phyloP scores from a whole-genome alignment of 2,113 vertebrate genomes.

The Microtus ochrogaster region DNA sequence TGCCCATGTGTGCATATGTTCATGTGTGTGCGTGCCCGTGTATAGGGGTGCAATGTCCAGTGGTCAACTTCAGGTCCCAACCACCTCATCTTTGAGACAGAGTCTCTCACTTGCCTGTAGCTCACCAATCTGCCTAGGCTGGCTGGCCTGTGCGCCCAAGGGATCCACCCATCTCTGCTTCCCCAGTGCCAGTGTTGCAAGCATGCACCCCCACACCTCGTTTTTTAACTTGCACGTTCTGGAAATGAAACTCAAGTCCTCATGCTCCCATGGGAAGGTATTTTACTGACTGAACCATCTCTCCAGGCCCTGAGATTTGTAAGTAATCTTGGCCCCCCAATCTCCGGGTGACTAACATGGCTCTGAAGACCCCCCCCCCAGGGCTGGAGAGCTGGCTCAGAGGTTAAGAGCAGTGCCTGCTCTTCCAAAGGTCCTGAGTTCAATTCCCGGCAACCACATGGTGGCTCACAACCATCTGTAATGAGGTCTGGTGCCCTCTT shows the following conservation, averaged over 20 bases:
- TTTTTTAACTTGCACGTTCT: not conserved
- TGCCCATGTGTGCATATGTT: not conserved
- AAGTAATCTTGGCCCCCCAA: not conserved
- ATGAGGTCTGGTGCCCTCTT: too few relatives aligned
- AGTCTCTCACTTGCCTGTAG: not conserved
- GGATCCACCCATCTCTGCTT: not conserved
- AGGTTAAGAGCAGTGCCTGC: too few relatives aligned
- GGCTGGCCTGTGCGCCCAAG: not conserved
- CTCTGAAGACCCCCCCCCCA: not conserved
- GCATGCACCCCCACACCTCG: not conserved
- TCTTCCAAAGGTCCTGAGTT: too few relatives aligned
- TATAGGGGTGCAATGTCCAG: not conserved
- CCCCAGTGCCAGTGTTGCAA: not conserved
- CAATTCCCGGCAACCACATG: too few relatives aligned
- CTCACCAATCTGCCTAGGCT: not conserved
- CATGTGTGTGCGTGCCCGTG: not conserved
- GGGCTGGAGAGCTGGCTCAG: too few relatives aligned
- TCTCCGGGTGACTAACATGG: not conserved
- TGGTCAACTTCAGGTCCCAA: not conserved
- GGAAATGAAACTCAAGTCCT: not conserved
- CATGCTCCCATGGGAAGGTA: not conserved
- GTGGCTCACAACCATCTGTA: too few relatives aligned
- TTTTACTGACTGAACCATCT: not conserved
- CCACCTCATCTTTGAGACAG: not conserved
- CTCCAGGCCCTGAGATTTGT: not conserved